Evolutionary conservation across 64 coral and sea anemone genomes (phyloP).

Genomic region (Actinia tenebrosa): DNA sequence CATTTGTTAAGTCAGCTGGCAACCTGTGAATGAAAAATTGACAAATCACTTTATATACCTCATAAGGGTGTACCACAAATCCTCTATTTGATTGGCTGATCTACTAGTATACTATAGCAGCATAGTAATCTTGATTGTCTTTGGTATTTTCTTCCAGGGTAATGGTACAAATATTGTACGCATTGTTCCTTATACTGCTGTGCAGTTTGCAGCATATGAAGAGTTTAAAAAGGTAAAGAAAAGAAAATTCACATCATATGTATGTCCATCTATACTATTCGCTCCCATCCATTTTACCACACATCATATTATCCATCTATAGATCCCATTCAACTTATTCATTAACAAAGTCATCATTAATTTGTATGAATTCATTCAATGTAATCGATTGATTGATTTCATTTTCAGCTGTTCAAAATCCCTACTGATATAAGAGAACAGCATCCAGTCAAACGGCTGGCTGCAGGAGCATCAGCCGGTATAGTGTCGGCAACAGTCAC

Average conservation of each 20-base stretch:
- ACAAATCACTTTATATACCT: no score
- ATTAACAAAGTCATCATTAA: no score
- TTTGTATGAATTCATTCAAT: no score
- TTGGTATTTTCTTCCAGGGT: constrained; percentile 34
- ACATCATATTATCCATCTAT: no score
- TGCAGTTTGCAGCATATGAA: constrained; percentile 88
- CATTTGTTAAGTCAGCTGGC: no score
- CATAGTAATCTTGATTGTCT: neutral
- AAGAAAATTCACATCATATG: no score
- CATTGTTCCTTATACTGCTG: constrained; percentile 80
- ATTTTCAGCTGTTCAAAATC: constrained; percentile 50
- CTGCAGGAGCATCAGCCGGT: constrained; percentile 58
- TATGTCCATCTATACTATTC: no score
- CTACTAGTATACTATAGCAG: no score
- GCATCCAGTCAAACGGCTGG: constrained; percentile 43
- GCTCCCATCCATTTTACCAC: neutral
- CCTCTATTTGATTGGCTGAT: no score
- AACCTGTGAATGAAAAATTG: no score
- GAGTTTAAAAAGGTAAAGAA: constrained; percentile 78
- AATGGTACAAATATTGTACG: constrained; percentile 80
- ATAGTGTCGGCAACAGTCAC: constrained; percentile 61
- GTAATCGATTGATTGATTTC: neutral
- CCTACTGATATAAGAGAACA: constrained; percentile 62
- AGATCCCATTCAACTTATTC: no score
- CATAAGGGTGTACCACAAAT: no score